Base-by-base conservation (phyloP, 2,797 vertebrate species). In the Synaphobranchus kaupii region DNA sequence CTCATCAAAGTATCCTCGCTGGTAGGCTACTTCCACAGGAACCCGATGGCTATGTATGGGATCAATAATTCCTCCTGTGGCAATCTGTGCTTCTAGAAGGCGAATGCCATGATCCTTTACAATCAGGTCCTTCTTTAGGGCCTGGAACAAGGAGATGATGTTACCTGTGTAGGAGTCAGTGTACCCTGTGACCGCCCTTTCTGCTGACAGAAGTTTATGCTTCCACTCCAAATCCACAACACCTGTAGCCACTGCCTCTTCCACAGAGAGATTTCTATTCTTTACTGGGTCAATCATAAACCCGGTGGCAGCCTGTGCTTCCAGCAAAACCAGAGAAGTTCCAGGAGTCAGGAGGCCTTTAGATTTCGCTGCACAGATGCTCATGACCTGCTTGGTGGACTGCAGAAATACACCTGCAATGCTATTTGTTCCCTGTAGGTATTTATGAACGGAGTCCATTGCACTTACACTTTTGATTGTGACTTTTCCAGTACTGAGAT, bases 391-490 rank as follows among this genome's bases (percentile, higher is more conserved):
- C 50, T 87, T 87, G 20, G 82, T 58, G 34, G 86, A 80, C 28
- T 84, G 73, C 28, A 87, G n/a, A 39, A 56, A 86, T 22, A 84
- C 78, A 22, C 86, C 86, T 48, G 86, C 86, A 85, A 87, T 95
- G 90, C 93, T 93, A 85, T 94, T 86, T 0, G 92, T 94, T 8
- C 95, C 94, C 10, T 93, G 89, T 22, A 95, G 89, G 88, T 94
- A 95, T 1, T 89, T 86, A 13, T 86, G 88, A 0, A 95, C 91
- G 0, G 28, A 73, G 0, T 90, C 83, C 0, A 71, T 86, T 0
- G 52, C 0, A 0, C 31, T 48, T 0, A 95, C 6, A 0, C 94
- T 73, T 0, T 90, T 44, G 12, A 90, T 83, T 0, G 90, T 90
- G 1, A 56, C 89, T 0, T 0, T n/a, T 0, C 95, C 95, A 0